Percentiles rank a stretch among this genome's conserved stretches.
phyloP scores from a whole-genome alignment of 1,140 invertebrate genomes.

The Drosophila ficusphila region DNA sequence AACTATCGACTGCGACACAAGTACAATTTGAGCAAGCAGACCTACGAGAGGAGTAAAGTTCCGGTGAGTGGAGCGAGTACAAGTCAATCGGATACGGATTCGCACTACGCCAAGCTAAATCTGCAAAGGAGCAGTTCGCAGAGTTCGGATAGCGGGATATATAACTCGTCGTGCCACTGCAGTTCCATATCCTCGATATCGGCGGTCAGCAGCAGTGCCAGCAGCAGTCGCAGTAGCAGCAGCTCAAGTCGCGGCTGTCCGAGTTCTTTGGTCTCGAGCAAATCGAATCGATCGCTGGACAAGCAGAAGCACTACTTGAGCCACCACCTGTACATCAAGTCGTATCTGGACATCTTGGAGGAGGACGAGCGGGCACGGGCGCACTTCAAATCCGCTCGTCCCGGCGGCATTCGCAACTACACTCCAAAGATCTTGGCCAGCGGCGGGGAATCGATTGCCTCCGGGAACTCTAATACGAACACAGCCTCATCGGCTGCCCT shows the following conservation, averaged over 20 bases:
- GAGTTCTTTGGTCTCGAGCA: conserved; percentile 57
- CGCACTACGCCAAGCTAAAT: conserved; percentile 67
- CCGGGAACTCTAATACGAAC: background rate
- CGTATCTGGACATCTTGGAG: conserved; percentile 86
- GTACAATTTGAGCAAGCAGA: conserved; percentile 74
- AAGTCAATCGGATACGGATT: conserved; percentile 53
- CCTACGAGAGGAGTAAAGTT: conserved; percentile 71
- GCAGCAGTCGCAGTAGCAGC: conserved; percentile 59
- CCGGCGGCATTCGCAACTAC: conserved; percentile 88
- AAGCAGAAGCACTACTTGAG: conserved; percentile 86
- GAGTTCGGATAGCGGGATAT: conserved; percentile 79
- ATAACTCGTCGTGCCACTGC: conserved; percentile 81
- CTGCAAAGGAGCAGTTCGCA: conserved; percentile 62
- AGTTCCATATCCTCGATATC: conserved; percentile 75
- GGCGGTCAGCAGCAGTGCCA: conserved; percentile 51
- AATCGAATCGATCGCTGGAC: conserved; percentile 85
- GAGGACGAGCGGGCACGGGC: conserved; percentile 84
- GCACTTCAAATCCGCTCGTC: conserved; percentile 84
- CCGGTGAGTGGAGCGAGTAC: conserved; percentile 7
- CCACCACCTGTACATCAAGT: conserved; percentile 87
- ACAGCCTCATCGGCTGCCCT: conserved; percentile 18
- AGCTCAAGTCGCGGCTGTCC: conserved; percentile 67
- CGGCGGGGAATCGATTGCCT: conserved; percentile 17
- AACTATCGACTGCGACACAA: conserved; percentile 74
- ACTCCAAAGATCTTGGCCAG: conserved; percentile 87